phyloP scores from a whole-genome alignment of 2,797 vertebrate species.

The Galaxias olidus region DNA sequence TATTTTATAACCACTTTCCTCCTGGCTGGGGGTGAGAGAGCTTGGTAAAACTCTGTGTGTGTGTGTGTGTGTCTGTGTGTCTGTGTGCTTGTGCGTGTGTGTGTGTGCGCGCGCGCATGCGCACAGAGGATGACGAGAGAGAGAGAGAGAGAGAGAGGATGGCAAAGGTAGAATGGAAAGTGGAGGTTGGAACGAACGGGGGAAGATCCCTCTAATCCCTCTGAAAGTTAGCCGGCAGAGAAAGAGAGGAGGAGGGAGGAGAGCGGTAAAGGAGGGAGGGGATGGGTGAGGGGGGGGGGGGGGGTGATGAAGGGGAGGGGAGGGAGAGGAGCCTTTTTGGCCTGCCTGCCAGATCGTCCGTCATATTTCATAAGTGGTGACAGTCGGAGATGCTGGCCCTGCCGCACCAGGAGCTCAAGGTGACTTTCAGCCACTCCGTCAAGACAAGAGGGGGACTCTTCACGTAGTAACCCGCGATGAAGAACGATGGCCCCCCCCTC shows the following conservation, averaged over 20 bases:
- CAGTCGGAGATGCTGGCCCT: slow-evolving; percentile 54
- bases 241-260: too few species aligned
- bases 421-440: slow-evolving; percentile 65
- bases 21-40: slow-evolving; percentile 55
- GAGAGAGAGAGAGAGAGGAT: background rate
- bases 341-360: slow-evolving; percentile 43
- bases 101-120: slow-evolving; percentile 17
- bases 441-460: slow-evolving; percentile 14
- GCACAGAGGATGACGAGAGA: background rate
- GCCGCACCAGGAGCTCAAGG: slow-evolving; percentile 58
- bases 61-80: slow-evolving; percentile 13
- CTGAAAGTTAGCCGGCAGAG: too few species aligned
- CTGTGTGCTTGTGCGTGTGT: slow-evolving; percentile 20
- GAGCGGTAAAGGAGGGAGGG: too few species aligned
- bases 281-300: too few species aligned
- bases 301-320: too few species aligned
- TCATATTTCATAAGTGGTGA: slow-evolving; percentile 73
- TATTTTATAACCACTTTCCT: slow-evolving; percentile 77
- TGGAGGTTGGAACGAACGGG: too few species aligned
- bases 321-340: slow-evolving; percentile 35
- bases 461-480: too few species aligned
- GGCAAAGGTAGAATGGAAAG: slow-evolving; percentile 32
- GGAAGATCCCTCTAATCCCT: too few species aligned
- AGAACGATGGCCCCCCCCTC: background rate
- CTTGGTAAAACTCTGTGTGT: slow-evolving; percentile 8